Percentiles rank a stretch among this genome's conserved stretches.
Evolutionary conservation across 1,140 invertebrate genomes (phyloP).

Genomic region (Lysiphlebus fabarum): DNA sequence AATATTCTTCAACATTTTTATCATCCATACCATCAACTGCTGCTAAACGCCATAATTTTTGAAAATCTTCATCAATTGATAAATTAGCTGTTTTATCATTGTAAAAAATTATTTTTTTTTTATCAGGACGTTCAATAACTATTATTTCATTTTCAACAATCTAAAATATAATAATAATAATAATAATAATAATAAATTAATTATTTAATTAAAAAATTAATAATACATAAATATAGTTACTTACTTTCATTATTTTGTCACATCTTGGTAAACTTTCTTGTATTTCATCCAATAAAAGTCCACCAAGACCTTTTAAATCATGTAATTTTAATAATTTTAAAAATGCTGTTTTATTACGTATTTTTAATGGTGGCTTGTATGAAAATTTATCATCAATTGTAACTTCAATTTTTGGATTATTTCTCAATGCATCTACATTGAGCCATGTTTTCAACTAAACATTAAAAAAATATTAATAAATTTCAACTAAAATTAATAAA

Average conservation of each 20-base stretch:
- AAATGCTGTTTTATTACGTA: slow-evolving; percentile 84
- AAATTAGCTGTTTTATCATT: slow-evolving; percentile 89
- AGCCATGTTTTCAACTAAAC: slow-evolving; percentile 68
- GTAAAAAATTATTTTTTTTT: slow-evolving; percentile 96
- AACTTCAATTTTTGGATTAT: slow-evolving; percentile 92
- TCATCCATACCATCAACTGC: slow-evolving; percentile 97
- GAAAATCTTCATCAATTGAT: slow-evolving; percentile 90
- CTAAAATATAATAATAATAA: slow-evolving; percentile 47
- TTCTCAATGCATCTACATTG: slow-evolving; percentile 75
- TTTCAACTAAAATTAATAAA: too few relatives aligned
- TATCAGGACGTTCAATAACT: slow-evolving; percentile 84
- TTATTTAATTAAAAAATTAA: slow-evolving; percentile 5
- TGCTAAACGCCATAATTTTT: slow-evolving; percentile 91
- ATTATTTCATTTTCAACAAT: slow-evolving; percentile 76
- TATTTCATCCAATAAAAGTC: slow-evolving; percentile 89
- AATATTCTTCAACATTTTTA: slow-evolving; percentile 97
- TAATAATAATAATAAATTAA: slow-evolving; percentile 8
- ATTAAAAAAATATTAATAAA: slow-evolving; percentile 21
- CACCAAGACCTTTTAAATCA: slow-evolving; percentile 91
- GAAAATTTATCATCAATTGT: slow-evolving; percentile 76
- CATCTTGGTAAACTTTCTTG: slow-evolving; percentile 94
- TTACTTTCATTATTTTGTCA: slow-evolving; percentile 85
- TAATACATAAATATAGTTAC: slow-evolving; percentile 4
- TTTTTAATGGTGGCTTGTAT: slow-evolving; percentile 91
- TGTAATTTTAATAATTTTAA: slow-evolving; percentile 83